These are phyloP conservation scores for Scomber scombrus DNA, from an alignment of 2,113 vertebrate genomes.

Conservation along the genomic window DNA sequence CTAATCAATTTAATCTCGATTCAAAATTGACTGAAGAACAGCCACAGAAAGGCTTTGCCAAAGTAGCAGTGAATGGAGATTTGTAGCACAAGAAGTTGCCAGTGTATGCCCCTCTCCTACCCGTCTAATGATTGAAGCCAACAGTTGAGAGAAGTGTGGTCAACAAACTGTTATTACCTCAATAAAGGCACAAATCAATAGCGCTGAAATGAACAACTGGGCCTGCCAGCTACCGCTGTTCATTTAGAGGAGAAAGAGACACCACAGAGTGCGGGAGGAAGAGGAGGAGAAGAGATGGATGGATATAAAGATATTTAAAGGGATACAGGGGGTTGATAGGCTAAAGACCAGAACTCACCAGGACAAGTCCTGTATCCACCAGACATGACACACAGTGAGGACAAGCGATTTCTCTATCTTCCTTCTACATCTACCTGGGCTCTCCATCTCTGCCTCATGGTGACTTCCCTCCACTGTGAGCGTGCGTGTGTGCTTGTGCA, in stretches of 20 bases:
- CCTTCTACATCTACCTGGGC: constrained; percentile 72
- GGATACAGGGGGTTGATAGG: constrained; percentile 79
- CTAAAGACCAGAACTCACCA: constrained; percentile 77
- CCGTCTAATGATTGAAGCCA: constrained; percentile 89
- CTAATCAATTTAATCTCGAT: constrained; percentile 47
- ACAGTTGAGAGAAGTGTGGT: constrained; percentile 91
- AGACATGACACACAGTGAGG: constrained; percentile 78
- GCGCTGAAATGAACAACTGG: constrained; percentile 94
- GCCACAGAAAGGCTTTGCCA: constrained; percentile 29
- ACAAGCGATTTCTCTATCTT: constrained; percentile 79
- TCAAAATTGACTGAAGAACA: constrained; percentile 50
- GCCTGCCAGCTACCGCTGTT: constrained; percentile 91
- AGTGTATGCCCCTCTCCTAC: constrained; percentile 56
- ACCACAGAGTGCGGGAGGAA: constrained; percentile 61
- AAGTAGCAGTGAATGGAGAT: constrained; percentile 43
- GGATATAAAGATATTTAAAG: constrained; percentile 74
- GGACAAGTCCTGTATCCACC: constrained; percentile 70
- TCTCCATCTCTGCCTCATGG: constrained; percentile 72
- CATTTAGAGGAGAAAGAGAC: constrained; percentile 89
- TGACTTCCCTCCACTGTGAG: constrained; percentile 53
- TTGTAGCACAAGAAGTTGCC: constrained; percentile 63
- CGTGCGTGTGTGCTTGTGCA: constrained; percentile 31
- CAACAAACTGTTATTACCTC: constrained; percentile 94
- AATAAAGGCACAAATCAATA: constrained; percentile 96
- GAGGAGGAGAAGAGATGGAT: constrained; percentile 70